phyloP scores from a whole-genome alignment of 2,113 vertebrate species.

The Theristicus caerulescens region DNA sequence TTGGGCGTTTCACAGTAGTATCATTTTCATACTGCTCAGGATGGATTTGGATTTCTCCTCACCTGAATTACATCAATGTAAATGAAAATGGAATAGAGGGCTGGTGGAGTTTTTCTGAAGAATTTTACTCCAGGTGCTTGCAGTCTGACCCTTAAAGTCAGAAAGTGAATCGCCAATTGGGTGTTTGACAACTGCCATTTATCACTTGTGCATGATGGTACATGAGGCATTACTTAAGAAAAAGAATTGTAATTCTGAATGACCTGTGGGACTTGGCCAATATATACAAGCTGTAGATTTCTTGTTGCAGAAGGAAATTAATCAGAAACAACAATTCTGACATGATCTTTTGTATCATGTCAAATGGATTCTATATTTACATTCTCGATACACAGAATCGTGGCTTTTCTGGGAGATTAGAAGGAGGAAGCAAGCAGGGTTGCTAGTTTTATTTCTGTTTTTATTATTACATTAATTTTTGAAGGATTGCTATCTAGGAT shows the following conservation, averaged over 20 bases:
- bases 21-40: neutral
- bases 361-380: neutral
- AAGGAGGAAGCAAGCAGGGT: neutral
- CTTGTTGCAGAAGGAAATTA: neutral
- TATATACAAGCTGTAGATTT: neutral
- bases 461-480: neutral
- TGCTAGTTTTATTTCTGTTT: neutral
- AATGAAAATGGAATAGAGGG: neutral
- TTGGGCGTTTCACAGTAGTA: neutral
- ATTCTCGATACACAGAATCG: neutral
- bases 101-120: neutral
- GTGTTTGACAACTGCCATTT: neutral
- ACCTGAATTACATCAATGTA: neutral
- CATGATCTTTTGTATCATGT: neutral
- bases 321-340: neutral
- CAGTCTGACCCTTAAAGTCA: neutral
- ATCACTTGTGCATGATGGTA: neutral
- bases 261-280: neutral
- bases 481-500: neutral
- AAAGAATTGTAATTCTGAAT: slow-evolving; percentile 2
- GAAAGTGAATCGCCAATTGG: slow-evolving; percentile 11
- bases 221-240: neutral
- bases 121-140: neutral
- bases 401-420: neutral
- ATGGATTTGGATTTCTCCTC: neutral